Percentiles rank a stretch among this genome's conserved stretches.
Conservation (phyloP, 2,113 vertebrate species). For the Bagarius yarrelli region DNA sequence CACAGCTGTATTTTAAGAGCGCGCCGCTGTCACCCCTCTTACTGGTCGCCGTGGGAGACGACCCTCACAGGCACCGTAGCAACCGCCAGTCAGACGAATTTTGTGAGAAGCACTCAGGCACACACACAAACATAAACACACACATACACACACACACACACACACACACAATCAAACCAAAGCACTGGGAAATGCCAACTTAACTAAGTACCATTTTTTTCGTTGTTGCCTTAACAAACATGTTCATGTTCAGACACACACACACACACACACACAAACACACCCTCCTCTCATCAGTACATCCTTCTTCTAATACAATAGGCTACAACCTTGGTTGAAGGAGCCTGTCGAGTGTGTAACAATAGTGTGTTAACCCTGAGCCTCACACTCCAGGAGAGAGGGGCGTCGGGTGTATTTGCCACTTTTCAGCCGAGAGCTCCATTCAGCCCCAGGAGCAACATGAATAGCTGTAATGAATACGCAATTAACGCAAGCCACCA, state of each 20-base stretch:
- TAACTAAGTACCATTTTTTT: neutral
- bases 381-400: constrained; percentile 39
- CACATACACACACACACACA: constrained; percentile 35
- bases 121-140: no score
- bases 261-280: constrained; percentile 18
- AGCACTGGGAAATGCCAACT: neutral
- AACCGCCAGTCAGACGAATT: constrained; percentile 62
- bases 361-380: constrained; percentile 52
- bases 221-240: constrained; percentile 11
- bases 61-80: constrained; percentile 64
- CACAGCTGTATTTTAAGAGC: constrained; percentile 50
- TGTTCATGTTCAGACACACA: constrained; percentile 28
- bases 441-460: constrained; percentile 43
- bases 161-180: constrained; percentile 30
- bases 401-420: constrained; percentile 34
- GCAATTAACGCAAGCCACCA: constrained; percentile 43
- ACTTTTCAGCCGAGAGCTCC: constrained; percentile 45
- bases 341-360: constrained; percentile 44
- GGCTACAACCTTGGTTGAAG: constrained; percentile 48
- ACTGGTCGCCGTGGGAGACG: constrained; percentile 63
- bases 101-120: constrained; percentile 55
- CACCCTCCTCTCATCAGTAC: constrained; percentile 6
- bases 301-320: constrained; percentile 38
- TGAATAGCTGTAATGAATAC: constrained; percentile 48
- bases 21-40: constrained; percentile 46